phyloP scores from a whole-genome alignment of 1,140 invertebrate species.

The Trachelipus rathkii region DNA sequence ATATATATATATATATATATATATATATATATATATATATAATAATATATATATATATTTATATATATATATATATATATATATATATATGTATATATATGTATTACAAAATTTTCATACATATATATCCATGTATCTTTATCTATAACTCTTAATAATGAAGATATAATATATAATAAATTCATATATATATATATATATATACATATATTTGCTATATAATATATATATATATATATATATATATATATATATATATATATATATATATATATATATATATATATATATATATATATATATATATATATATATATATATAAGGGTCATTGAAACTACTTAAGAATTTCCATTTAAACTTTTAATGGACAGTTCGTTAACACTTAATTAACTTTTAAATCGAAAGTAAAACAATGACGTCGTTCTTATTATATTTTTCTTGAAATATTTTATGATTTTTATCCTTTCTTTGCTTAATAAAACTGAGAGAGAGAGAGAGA shows the following conservation, averaged over 20 bases:
- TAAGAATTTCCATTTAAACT: too few relatives aligned
- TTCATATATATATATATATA: background rate
- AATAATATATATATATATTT: background rate
- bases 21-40: slow-evolving; percentile 13
- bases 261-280: background rate
- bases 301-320: too few relatives aligned
- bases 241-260: slow-evolving; percentile 15
- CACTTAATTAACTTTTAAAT: too few relatives aligned
- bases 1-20: slow-evolving; percentile 15
- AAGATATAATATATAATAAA: background rate
- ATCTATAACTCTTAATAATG: background rate
- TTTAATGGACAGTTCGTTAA: too few relatives aligned
- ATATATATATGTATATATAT: background rate
- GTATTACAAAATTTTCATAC: too few relatives aligned
- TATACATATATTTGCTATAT: background rate
- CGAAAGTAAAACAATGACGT: too few relatives aligned
- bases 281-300: too few relatives aligned
- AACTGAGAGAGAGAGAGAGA: background rate
- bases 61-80: background rate
- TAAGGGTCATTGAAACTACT: too few relatives aligned
- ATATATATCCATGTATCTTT: too few relatives aligned
- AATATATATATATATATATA: slow-evolving; percentile 5
- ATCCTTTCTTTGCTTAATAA: background rate
- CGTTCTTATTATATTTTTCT: too few relatives aligned
- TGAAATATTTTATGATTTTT: too few relatives aligned